Evolutionary conservation across 2,797 vertebrate species (phyloP), one percentile per base, ranked within the genome.

Genomic region (Harpagifer antarcticus): DNA sequence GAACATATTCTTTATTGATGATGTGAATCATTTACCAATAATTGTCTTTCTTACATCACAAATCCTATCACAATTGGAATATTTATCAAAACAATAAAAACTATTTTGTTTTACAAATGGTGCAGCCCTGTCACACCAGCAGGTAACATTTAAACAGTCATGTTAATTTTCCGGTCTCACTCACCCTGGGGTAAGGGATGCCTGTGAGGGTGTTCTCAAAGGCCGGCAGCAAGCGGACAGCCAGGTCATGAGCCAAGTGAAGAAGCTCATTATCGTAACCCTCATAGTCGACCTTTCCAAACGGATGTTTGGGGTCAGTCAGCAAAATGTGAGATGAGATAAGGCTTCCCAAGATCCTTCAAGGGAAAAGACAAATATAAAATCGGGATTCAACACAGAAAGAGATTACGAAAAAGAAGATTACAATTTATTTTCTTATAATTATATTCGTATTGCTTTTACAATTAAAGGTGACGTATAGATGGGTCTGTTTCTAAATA

Each of bases 191-290:
- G 56, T 97, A 97, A 0, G 98, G 98, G 81, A 99, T 99, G 42
- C 98, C 98, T 0, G 98, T 99, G 90, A 94, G 96, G 81, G 98
- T 99, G 96, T 99, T 99, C 88, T 99, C 98, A 58, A 99, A 99
- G 75, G 98, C 98, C 1, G 98, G 98, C 3, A 99, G 95, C 13
- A 99, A 93, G 61, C 98, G 95, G 58, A 99, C 96, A 1, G 98
- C 98, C 70, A 99, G 86, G 91, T 99, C 98, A 5, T 95, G 98
- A 16, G 98, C 98, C 95, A 99, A 91, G 67, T 99, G 97, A 76
- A 99, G 76, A 67, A 99, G 93, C 56, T 99, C 98, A 4, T 99
- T 94, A 76, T 99, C 97, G 0, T 99, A 99, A 75, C 94, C 96
- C 78, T 96, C 93, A 10, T 97, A 92, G 43, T 83, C 94, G 91